A percentile compares a stretch with the other conserved stretches of the same genome.
These are phyloP conservation scores for Ectemnius lituratus DNA, from an alignment of 2,888 invertebrate species.

Conservation along the genomic window DNA sequence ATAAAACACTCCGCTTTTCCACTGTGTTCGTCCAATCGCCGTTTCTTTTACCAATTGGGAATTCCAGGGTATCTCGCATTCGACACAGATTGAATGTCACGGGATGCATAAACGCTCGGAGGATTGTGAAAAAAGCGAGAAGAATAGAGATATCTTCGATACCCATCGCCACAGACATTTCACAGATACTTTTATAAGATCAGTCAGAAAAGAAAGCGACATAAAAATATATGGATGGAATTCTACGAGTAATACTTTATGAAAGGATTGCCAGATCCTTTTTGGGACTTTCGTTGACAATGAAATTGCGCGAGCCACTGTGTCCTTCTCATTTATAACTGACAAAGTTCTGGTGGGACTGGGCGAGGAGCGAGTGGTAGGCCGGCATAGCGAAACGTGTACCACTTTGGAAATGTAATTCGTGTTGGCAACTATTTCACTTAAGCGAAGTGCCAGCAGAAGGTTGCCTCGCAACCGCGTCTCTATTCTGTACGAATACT, in stretches of 20 bases:
- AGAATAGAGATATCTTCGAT: not conserved
- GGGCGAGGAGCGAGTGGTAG: conserved; percentile 2
- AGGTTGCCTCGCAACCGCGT: not conserved
- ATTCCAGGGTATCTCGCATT: too few species aligned
- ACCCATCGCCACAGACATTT: not conserved
- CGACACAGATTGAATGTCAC: too few species aligned
- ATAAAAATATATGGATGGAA: too few species aligned
- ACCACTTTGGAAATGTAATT: not conserved
- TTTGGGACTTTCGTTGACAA: conserved; percentile 21
- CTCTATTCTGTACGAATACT: not conserved
- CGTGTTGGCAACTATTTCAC: conserved; percentile 8
- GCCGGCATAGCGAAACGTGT: not conserved
- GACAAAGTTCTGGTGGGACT: not conserved
- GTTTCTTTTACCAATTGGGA: too few species aligned
- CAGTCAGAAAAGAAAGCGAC: too few species aligned
- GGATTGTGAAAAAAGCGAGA: too few species aligned
- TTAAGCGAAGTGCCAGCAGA: not conserved
- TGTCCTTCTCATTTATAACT: not conserved
- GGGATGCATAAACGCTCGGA: too few species aligned
- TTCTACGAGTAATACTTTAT: too few species aligned
- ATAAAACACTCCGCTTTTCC: too few species aligned
- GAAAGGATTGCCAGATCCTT: too few species aligned
- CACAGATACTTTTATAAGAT: not conserved
- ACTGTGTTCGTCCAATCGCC: too few species aligned
- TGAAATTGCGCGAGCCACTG: conserved; percentile 15